Base-by-base conservation (phyloP, 2,113 vertebrate species). In the Tichodroma muraria region DNA sequence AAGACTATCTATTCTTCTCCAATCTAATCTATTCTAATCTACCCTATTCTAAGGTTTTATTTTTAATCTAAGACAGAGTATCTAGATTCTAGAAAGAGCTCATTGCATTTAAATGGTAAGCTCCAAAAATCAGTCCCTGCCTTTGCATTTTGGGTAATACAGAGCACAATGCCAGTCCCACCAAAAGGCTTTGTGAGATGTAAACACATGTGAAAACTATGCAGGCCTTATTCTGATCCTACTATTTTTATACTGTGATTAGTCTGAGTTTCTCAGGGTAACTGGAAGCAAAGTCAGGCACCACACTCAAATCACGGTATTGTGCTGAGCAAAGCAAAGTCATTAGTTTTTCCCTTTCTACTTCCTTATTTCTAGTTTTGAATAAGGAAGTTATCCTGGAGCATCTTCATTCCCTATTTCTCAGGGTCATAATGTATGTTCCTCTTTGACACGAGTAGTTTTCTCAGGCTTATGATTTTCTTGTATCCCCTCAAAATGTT, bases 331-430 rank as follows among this genome's bases (percentile, higher is more conserved):
- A 82, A 92, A 94, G 80, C 57, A 82, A 89, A 93, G 47, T 80
- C 40, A 91, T 82, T 87, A 13, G 33, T 88, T 91, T 97, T 95
- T 73, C 89, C 93, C 37, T 89, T 94, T 88, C 47, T 78, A 88
- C 47, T 97, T 96, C 94, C 95, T 83, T 77, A 88, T 95, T 97
- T 97, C 94, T 96, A 95, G 89, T 93, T 95, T 82, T 91, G 81
- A 88, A 95, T 85, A 80, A 85, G 87, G 91, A 95, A 96, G 89
- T 63, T 94, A 66, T 61, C 64, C 59, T 59, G 54, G 24, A 82
- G 60, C 54, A 85, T 81, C 52, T 92, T 95, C 63, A 92, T 69
- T 38, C 71, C 60, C 40, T 80, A 10, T 70, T 91, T 90, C 54
- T 95, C 25, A 82, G 21, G 89, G 80, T 82, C 50, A 91, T 53